Evolutionary conservation across 2,797 vertebrate genomes (phyloP).

Genomic region (Rhadinocentrus ornatus): DNA sequence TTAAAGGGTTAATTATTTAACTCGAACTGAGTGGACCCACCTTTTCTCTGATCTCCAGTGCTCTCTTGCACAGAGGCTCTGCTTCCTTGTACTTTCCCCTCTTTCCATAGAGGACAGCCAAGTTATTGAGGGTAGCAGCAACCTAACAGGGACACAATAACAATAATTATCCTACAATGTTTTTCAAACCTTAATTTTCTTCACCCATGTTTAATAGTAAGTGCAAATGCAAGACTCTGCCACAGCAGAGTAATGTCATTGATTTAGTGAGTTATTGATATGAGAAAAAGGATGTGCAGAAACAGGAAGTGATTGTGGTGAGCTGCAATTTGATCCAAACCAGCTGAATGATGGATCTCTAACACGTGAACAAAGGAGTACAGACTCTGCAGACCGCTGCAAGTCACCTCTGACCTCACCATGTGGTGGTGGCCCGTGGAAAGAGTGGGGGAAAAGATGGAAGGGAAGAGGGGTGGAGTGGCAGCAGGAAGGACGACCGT

Average conservation of each 20-base stretch:
- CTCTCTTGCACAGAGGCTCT: conserved; percentile 87
- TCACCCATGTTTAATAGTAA: conserved; percentile 10
- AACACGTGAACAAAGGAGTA: conserved; percentile 33
- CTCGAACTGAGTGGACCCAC: conserved; percentile 60
- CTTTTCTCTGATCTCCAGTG: conserved; percentile 87
- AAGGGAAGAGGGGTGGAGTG: not conserved
- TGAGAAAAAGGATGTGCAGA: conserved; percentile 17
- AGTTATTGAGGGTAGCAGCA: conserved; percentile 90
- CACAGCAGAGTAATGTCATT: conserved; percentile 20
- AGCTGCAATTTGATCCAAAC: conserved; percentile 61
- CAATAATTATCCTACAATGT: not conserved
- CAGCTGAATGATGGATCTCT: conserved; percentile 33
- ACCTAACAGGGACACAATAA: conserved; percentile 82
- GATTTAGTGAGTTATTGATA: conserved; percentile 44
- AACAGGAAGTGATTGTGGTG: conserved; percentile 54
- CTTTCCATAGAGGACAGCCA: conserved; percentile 91
- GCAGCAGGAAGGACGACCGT: not conserved
- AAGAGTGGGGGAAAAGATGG: conserved; percentile 22
- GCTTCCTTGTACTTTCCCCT: conserved; percentile 93
- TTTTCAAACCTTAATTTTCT: conserved; percentile 1
- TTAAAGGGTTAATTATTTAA: too few relatives aligned
- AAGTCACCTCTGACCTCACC: conserved; percentile 54
- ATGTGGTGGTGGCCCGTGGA: conserved; percentile 39
- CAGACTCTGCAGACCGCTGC: conserved; percentile 15
- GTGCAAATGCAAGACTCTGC: conserved; percentile 16